Evolutionary conservation across 2,797 vertebrate species (phyloP), one percentile per base, ranked within the genome.

Genomic region (Lacerta viridis): DNA sequence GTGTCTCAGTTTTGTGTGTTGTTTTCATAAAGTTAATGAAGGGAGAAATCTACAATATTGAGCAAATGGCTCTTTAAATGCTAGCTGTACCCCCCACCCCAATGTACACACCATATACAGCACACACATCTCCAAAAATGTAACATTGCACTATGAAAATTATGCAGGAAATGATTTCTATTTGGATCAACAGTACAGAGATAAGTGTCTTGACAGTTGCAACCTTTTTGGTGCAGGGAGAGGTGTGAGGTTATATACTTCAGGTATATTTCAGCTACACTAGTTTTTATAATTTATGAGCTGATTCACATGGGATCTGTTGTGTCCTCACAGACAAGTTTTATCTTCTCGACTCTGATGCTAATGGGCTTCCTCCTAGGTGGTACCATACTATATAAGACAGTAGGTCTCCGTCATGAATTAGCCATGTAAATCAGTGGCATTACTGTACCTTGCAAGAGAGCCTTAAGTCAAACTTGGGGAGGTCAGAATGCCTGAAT

Each of bases 1-100:
- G 72, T 85, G 75, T 86, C 33, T 83, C 41, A n/a, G 7, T 76
- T 88, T 90, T 55, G 82, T 64, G 76, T 74, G 90, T 90, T 66
- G 76, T 85, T 8, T 43, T 69, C 23, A 75, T 69, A 46, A 64
- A 46, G 29, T 66, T 87, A 13, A 69, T 29, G 4, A 10, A 50
- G 29, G 25, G 2, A 84, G 64, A 64, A 64, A 29, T 39, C 1
- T 46, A 64, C 82, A 59, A 29, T 80, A 72, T 6, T 80, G 20
- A 66, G 33, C 80, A 91, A 25, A 66, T 17, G 41, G 4, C 7
- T 25, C 80, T 90, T 91, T 29, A 85, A 93, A 88, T 84, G 27
- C 15, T 85, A 83, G 87, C 87, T 33, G 17, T 81, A 77, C 1
- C 69, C 13, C 10, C 25, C 36, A 1, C 50, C 50, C 50, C 3